Evolutionary conservation across 2,113 vertebrate species (phyloP), one percentile per base, ranked within the genome.

Genomic region (Muscicapa adusta): DNA sequence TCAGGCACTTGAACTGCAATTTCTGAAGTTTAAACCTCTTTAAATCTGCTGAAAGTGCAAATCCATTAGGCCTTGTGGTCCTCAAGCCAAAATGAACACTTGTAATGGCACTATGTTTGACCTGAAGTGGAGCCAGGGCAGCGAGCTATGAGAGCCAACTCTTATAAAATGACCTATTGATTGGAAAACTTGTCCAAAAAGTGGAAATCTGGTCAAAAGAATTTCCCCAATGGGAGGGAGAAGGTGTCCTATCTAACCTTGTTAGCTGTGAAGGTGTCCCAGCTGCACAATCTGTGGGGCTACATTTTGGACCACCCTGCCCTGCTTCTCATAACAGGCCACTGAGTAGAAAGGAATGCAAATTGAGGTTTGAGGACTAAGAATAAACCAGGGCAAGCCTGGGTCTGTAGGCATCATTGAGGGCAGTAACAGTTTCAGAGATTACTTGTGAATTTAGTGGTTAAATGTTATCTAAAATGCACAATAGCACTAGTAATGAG

Each of bases 11-110:
- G 79, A 94, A 63, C 80, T 75, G 77, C 77, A 84, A 87, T 85
- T 92, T 91, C 80, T 71, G 6, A 78, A 71, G 68, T 85, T 94
- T 87, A 87, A 71, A 67, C 22, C 51, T 87, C 87, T 82, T 82
- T 85, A 81, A 85, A 75, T 89, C 81, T 66, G 31, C 63, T 43
- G 48, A 56, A 81, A 84, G 63, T 67, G 18, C n/a, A 75, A 89
- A 84, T 89, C 38, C 20, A 71, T 91, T 91, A 84, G 84, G 63
- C 19, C 16, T 67, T 78, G 76, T 62, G 68, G 91, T 84, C 68
- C 60, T 81, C 20, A 51, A 89, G 42, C 73, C 8, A 14, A 77
- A 94, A 45, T 0, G 4, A 66, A 42, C 31, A 14, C 33, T 71
- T 22, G 25, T 8, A 86, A 80, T 13, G 56, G 34, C 51, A 3